These are phyloP conservation scores for Lordiphosa fenestrarum DNA, from an alignment of 2,888 invertebrate species.

Conservation along the genomic window DNA sequence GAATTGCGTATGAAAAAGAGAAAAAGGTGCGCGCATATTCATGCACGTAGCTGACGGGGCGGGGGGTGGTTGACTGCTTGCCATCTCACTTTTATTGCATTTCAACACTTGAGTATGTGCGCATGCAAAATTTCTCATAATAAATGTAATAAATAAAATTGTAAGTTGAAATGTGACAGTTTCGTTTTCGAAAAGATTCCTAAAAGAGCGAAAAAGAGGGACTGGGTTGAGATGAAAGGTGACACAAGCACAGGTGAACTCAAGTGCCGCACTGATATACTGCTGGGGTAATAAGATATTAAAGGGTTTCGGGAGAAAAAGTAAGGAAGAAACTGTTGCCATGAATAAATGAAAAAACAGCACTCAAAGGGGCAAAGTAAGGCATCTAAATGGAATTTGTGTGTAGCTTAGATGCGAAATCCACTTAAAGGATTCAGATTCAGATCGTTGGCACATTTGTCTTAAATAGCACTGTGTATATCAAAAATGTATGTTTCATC, in stretches of 20 bases:
- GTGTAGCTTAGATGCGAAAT: slow-evolving; percentile 1
- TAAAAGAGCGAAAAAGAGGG: background rate
- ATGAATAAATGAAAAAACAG: slow-evolving; percentile 2
- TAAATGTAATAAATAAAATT: slow-evolving; percentile 74
- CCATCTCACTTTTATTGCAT: slow-evolving; percentile 76
- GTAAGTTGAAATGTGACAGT: slow-evolving; percentile 76
- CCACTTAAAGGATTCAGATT: background rate
- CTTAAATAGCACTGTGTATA: too few relatives aligned
- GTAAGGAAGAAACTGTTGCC: too few relatives aligned
- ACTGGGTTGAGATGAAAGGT: slow-evolving; percentile 12
- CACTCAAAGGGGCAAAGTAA: slow-evolving; percentile 2
- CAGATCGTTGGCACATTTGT: too few relatives aligned
- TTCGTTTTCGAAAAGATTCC: slow-evolving; percentile 36
- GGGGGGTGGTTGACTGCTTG: slow-evolving; percentile 39
- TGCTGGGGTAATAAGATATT: slow-evolving; percentile 52
- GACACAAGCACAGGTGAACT: slow-evolving; percentile 34
- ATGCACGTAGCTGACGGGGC: slow-evolving; percentile 47
- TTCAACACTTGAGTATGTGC: slow-evolving; percentile 71
- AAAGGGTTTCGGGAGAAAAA: slow-evolving; percentile 24
- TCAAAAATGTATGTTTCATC: too few relatives aligned
- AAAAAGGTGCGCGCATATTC: slow-evolving; percentile 73
- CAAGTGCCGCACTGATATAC: slow-evolving; percentile 25
- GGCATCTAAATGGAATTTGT: slow-evolving; percentile 4
- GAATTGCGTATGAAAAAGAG: slow-evolving; percentile 65
- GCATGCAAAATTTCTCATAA: slow-evolving; percentile 75